Evolutionary conservation across 2,113 vertebrate genomes (phyloP).

Genomic region (Gorsachius goisagi): DNA sequence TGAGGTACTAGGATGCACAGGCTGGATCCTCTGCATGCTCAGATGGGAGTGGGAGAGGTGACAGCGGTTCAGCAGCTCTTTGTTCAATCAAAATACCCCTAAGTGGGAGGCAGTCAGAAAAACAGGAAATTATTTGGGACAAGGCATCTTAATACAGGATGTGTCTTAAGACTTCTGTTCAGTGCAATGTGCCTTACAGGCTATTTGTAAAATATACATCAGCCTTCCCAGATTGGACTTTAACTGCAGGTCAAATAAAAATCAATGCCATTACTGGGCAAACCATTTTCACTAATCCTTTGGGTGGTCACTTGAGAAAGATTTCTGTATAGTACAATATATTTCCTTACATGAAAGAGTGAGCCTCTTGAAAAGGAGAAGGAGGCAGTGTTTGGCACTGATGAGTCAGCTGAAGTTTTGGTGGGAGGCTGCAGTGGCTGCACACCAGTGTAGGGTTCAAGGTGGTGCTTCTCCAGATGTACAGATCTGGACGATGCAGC

Average conservation of each 20-base stretch:
- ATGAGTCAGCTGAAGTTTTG: not conserved
- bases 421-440: not conserved
- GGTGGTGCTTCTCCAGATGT: not conserved
- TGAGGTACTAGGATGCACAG: not conserved
- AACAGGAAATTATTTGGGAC: not conserved
- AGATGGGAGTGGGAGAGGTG: not conserved
- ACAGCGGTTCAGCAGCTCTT: not conserved
- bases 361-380: not conserved
- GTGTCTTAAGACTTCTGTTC: not conserved
- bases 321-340: not conserved
- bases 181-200: not conserved
- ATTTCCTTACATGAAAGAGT: not conserved
- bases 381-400: not conserved
- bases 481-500: not conserved
- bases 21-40: not conserved
- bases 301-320: not conserved
- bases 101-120: not conserved
- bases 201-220: not conserved
- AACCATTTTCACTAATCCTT: not conserved
- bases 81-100: not conserved
- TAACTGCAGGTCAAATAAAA: conserved; percentile 1
- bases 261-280: not conserved
- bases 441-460: not conserved
- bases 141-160: not conserved
- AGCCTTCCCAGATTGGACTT: not conserved